Base-by-base conservation (phyloP, 2,113 vertebrate genomes). In the Neopipo cinnamomea region DNA sequence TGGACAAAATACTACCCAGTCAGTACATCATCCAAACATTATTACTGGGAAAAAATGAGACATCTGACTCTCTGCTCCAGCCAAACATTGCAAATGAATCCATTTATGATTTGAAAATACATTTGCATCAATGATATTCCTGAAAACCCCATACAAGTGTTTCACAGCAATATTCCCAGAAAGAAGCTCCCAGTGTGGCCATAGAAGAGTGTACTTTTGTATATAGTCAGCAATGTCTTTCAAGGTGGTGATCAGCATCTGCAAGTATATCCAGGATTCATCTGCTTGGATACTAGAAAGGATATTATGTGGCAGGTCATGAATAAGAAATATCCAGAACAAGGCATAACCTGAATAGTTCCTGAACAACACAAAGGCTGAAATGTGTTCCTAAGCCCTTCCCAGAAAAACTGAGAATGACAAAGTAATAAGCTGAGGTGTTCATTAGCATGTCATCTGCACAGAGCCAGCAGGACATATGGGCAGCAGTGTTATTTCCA, bases 391-490 rank as follows among this genome's bases (percentile, higher is more conserved):
- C 31, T 11, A 31, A 91, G 58, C 59, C 50, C 27, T 63, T 25
- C 42, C 16, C 39, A 42, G 67, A 47, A 31, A 19, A 56, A 81
- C 56, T 63, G 63, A 11, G 9, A 49, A 6, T 1, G 15, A 49
- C 83, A n/a, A 61, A 44, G 42, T 33, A 72, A 86, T 2, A 52
- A 58, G 56, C 62, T n/a, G 63, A 78, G 5, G 6, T 47, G 20
- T 56, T 90, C 35, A 12, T 77, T 42, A 91, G 65, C 1, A 8
- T 1, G 24, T 87, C 76, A 89, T 31, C 55, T 42, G 63, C 61
- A 61, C 70, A 58, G 66, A 88, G 39, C 42, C 0, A 1, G 63
- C 0, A 4, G 83, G 6, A 16, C 13, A 14, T 27, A 7, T 1
- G 33, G 71, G 61, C 31, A 78, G 61, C 56, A 6, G 3, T 13